Percentiles rank a stretch among this genome's conserved stretches.
These are phyloP conservation scores for Cheilinus undulatus DNA, from an alignment of 2,113 vertebrate genomes.

Conservation along the genomic window DNA sequence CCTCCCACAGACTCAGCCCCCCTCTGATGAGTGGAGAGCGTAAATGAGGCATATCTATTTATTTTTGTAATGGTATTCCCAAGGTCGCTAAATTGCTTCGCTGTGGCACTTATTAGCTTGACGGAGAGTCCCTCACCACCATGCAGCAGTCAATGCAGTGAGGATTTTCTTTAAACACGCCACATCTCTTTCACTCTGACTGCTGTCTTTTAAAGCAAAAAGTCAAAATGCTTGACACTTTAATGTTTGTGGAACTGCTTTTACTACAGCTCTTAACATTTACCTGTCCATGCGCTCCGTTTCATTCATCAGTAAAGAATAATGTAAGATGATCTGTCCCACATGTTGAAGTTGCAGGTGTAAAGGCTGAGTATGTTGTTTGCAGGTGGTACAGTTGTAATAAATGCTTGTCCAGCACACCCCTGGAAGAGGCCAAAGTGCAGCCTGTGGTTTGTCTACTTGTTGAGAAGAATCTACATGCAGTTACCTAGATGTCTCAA, in stretches of 20 bases:
- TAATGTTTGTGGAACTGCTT: too few species aligned
- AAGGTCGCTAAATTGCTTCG: conserved; percentile 1
- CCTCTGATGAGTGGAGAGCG: conserved; percentile 4
- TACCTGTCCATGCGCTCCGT: neutral
- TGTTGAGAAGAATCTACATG: neutral
- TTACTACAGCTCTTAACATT: neutral
- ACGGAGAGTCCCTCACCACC: neutral
- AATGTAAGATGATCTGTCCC: neutral
- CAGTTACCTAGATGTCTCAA: conserved; percentile 40
- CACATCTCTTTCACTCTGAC: neutral
- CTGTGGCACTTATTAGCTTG: neutral
- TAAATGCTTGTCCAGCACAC: neutral
- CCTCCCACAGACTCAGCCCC: neutral
- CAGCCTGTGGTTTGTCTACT: conserved; percentile 23
- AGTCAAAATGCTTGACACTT: too few species aligned
- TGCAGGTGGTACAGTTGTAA: neutral
- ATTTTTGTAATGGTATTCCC: conserved; percentile 30
- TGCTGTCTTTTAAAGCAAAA: too few species aligned
- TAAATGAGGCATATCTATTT: conserved; percentile 39
- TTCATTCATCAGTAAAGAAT: neutral
- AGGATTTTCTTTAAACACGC: neutral
- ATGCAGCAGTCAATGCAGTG: neutral
- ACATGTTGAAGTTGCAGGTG: neutral
- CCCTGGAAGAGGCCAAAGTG: neutral
- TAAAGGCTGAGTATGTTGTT: conserved; percentile 1